Base-by-base conservation (phyloP, 2,797 vertebrate species). In the Chiloscyllium punctatum region DNA sequence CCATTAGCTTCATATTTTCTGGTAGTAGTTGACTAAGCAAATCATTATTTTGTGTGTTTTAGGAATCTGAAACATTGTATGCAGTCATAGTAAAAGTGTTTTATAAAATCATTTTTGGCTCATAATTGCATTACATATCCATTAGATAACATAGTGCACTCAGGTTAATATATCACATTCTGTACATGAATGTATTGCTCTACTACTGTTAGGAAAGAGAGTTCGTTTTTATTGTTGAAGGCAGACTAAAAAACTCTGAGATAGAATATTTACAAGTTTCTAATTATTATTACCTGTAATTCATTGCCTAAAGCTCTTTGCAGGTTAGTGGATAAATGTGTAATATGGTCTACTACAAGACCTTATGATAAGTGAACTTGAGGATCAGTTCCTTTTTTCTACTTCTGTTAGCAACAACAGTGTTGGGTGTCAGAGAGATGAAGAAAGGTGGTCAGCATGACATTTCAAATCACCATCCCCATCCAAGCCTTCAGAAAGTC, bases 261-360 rank as follows among this genome's bases (percentile, higher is more conserved):
- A 30, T 91, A 62, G 88, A 91, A 66, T 68, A 21, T 91, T 37
- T 57, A 53, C 3, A 69, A 92, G 62, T 92, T 69, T 94, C n/a
- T 94, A 94, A 33, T 15, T 94, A 37, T 94, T 94, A 66, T 69
- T n/a, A n/a, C n/a, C n/a, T n/a, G n/a, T 69, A 94, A 42, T 94
- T 94, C 23, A 72, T 94, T 37, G 33, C 33, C 88, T 91, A 33
- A 37, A 66, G 92, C 27, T 94, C 66, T 48, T 71, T 51, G 9
- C 37, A n/a, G 92, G 68, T 94, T 9, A 48, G 87, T 90, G 87
- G 7, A 53, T 90, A 90, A 90, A 48, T 71, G 66, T 71, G 6
- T 68, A 33, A 66, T 91, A 18, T 62, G 57, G 18, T 91, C 18
- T 18, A n/a, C 33, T 1, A 11, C 30, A 1, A 7, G 53, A 62